Evolutionary conservation across 2,888 invertebrate genomes (phyloP).

Genomic region (Harpalus rubripes): DNA sequence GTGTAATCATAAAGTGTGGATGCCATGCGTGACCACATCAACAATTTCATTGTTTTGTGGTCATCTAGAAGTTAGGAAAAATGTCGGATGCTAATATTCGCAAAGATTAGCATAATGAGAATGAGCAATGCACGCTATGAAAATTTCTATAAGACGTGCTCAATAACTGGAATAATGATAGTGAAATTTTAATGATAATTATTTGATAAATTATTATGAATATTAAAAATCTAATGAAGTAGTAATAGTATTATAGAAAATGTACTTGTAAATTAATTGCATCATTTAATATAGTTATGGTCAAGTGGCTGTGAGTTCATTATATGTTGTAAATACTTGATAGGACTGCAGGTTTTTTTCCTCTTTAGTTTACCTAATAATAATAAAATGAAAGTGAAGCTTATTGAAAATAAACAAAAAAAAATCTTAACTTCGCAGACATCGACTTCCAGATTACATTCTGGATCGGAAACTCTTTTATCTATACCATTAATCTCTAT

Average conservation of each 20-base stretch:
- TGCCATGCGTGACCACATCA: slow-evolving; percentile 29
- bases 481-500: no score
- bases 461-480: no score
- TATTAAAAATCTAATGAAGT: not conserved
- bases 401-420: no score
- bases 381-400: no score
- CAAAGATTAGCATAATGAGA: slow-evolving; percentile 49
- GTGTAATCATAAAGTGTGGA: slow-evolving; percentile 26
- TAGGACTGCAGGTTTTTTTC: no score
- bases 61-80: slow-evolving; percentile 12
- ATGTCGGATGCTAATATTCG: slow-evolving; percentile 38
- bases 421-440: no score
- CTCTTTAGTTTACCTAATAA: no score
- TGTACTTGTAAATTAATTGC: not conserved
- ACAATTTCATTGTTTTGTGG: slow-evolving; percentile 44
- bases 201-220: slow-evolving; percentile 22
- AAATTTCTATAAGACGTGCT: slow-evolving; percentile 30
- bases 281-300: not conserved
- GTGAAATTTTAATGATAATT: slow-evolving; percentile 43
- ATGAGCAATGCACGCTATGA: slow-evolving; percentile 51
- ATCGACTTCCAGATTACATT: no score
- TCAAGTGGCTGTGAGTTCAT: not conserved
- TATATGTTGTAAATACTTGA: no score
- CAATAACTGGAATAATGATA: slow-evolving; percentile 46
- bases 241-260: not conserved